Evolutionary conservation across 1,140 invertebrate genomes (phyloP).

Genomic region (Zaprionus ghesquierei): DNA sequence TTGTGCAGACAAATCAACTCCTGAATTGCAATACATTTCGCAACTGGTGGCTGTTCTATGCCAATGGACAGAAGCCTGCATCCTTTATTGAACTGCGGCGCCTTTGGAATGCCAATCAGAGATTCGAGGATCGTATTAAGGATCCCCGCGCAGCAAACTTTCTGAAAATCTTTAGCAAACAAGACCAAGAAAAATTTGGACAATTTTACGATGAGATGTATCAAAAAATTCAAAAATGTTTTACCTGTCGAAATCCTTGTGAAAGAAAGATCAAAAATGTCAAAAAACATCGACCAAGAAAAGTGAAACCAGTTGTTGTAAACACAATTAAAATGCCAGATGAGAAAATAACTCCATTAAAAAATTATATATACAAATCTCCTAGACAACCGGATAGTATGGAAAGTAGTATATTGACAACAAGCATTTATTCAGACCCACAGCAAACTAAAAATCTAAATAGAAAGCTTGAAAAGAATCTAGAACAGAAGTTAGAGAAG

Average conservation of each 20-base stretch:
- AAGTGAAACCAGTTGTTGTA: not conserved
- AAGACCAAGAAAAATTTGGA: not conserved
- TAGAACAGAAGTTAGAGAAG: not conserved
- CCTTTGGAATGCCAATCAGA: not conserved
- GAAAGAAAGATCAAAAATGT: not conserved
- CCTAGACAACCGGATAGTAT: not conserved
- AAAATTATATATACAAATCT: not conserved
- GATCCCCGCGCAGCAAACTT: slow-evolving; percentile 5
- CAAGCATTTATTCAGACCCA: not conserved
- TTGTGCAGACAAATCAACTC: not conserved
- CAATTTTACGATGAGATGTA: not conserved
- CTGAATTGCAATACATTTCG: slow-evolving; percentile 9
- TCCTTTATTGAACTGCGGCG: not conserved
- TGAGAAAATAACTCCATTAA: not conserved
- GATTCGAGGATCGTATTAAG: slow-evolving; percentile 4
- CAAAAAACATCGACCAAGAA: not conserved
- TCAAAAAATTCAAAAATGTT: not conserved
- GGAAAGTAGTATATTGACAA: not conserved
- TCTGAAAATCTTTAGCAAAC: not conserved
- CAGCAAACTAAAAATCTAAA: not conserved
- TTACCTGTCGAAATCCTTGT: not conserved
- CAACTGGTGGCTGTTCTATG: slow-evolving; percentile 28
- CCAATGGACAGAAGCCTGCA: slow-evolving; percentile 15
- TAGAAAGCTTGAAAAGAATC: not conserved
- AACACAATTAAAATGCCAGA: not conserved